These are phyloP conservation scores for Nephrotoma guestfalica DNA, from an alignment of 2,888 invertebrate species.

Conservation along the genomic window DNA sequence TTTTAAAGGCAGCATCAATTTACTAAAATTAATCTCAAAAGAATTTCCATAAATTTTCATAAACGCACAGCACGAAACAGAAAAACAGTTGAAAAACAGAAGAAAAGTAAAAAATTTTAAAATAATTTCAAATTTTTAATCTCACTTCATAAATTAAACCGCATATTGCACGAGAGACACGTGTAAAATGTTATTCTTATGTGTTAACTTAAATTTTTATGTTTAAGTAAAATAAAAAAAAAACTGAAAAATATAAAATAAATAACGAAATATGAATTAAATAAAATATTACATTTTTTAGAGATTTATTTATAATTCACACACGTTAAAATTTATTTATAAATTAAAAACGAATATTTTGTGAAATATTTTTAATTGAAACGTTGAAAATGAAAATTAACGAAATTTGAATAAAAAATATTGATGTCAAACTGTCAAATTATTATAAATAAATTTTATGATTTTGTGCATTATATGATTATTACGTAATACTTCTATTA, in stretches of 20 bases:
- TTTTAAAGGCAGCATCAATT: not conserved
- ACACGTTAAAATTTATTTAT: not conserved
- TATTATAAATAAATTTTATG: not conserved
- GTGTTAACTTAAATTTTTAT: not conserved
- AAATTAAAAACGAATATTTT: not conserved
- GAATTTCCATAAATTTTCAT: not conserved
- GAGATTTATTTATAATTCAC: not conserved
- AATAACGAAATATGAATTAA: not conserved
- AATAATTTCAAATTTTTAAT: not conserved
- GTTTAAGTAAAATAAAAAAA: not conserved
- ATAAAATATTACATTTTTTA: not conserved
- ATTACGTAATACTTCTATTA: not conserved
- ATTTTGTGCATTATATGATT: not conserved
- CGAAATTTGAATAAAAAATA: not conserved
- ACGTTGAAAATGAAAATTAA: not conserved
- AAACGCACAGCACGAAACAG: not conserved
- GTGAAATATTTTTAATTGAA: not conserved
- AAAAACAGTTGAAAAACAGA: not conserved
- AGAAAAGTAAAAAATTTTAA: not conserved
- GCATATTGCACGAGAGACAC: not conserved
- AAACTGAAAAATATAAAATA: not conserved
- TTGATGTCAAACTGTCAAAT: not conserved
- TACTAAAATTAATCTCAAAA: not conserved
- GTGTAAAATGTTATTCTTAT: not conserved
- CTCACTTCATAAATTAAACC: not conserved